Evolutionary conservation across 35 echinoderm and acorn worm genomes (phyloP).

Genomic region (Lytechinus variegatus): DNA sequence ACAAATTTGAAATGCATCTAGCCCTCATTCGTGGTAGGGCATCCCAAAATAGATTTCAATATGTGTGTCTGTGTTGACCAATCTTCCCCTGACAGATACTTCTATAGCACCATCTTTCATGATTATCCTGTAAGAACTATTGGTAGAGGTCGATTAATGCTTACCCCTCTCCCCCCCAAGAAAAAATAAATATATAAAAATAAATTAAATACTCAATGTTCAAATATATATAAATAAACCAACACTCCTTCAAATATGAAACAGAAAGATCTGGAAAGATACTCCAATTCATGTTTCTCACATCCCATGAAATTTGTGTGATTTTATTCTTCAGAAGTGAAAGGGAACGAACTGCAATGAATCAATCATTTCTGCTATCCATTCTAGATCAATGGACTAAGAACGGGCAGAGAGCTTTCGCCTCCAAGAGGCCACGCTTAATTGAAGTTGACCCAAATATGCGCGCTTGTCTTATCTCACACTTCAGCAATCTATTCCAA

Average conservation of each 20-base stretch:
- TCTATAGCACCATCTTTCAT: not conserved
- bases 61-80: not conserved
- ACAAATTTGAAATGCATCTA: conserved; percentile 10
- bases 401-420: not conserved
- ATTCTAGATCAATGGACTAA: not conserved
- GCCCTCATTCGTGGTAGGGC: not conserved
- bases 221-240: no score
- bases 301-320: not conserved
- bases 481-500: not conserved
- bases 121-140: not conserved
- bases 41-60: not conserved
- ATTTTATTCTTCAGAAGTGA: not conserved
- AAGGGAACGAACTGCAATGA: not conserved
- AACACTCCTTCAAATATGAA: no score
- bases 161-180: not conserved
- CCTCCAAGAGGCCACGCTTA: not conserved
- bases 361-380: not conserved
- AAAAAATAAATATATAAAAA: no score
- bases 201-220: no score
- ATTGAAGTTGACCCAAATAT: conserved; percentile 14
- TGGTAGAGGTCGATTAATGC: not conserved
- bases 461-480: not conserved
- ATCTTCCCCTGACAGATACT: not conserved
- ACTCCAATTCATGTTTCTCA: not conserved
- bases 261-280: not conserved